phyloP scores from a whole-genome alignment of 2,888 invertebrate genomes.

The Parnassius mnemosyne region DNA sequence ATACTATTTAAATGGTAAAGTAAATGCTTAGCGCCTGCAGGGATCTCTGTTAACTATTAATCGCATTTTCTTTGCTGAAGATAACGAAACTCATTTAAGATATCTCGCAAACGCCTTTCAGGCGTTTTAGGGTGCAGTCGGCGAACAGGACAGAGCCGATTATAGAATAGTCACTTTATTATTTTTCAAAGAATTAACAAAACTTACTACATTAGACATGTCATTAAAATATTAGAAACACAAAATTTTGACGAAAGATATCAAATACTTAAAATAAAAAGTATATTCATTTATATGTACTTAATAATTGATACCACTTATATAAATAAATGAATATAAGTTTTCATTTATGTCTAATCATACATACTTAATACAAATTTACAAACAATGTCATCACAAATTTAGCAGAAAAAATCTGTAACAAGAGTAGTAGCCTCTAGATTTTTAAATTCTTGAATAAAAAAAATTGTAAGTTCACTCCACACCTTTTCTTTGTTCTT shows the following conservation, averaged over 20 bases:
- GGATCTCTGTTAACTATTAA: slow-evolving; percentile 75
- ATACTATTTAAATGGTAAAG: slow-evolving; percentile 43
- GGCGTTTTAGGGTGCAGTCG: slow-evolving; percentile 71
- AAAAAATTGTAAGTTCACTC: slow-evolving; percentile 32
- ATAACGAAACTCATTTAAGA: slow-evolving; percentile 80
- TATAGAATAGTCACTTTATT: slow-evolving; percentile 37
- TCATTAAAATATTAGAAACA: too few relatives aligned
- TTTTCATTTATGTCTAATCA: too few relatives aligned
- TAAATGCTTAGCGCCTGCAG: slow-evolving; percentile 57
- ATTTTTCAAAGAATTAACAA: not conserved
- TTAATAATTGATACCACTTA: too few relatives aligned
- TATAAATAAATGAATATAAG: too few relatives aligned
- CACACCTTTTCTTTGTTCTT: slow-evolving; percentile 41
- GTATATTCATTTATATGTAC: too few relatives aligned
- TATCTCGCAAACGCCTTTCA: slow-evolving; percentile 74
- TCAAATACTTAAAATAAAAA: too few relatives aligned
- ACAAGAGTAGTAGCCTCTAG: too few relatives aligned
- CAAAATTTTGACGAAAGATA: too few relatives aligned
- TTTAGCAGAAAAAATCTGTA: too few relatives aligned
- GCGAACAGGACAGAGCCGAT: slow-evolving; percentile 41
- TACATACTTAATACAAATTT: too few relatives aligned
- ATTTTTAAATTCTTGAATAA: not conserved
- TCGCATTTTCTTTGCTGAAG: slow-evolving; percentile 74
- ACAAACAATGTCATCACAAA: too few relatives aligned
- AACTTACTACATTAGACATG: too few relatives aligned